Evolutionary conservation across 2,888 invertebrate genomes (phyloP).

Genomic region (Brachyptera putata): DNA sequence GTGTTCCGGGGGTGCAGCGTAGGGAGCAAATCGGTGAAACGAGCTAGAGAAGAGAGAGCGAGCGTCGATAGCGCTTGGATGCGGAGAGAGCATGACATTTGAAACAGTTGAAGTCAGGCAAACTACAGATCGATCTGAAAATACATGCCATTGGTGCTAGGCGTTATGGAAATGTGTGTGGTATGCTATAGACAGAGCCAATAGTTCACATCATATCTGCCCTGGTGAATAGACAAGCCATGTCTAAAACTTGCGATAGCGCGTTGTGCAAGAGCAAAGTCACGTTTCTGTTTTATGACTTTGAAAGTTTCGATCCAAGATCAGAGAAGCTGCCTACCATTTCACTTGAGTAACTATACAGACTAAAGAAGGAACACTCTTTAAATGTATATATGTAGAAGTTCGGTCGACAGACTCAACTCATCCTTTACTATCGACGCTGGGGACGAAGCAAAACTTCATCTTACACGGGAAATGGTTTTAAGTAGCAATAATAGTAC

Average conservation of each 20-base stretch:
- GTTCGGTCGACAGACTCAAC: no score
- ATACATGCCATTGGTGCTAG: background rate
- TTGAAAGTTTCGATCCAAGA: conserved; percentile 4
- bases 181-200: conserved; percentile 6
- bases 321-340: background rate
- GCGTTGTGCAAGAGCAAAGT: background rate
- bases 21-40: conserved; percentile 1
- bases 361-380: no score
- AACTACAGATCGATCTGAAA: conserved; percentile 12
- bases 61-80: background rate
- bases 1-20: background rate
- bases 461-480: no score
- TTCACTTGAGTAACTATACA: conserved; percentile 14
- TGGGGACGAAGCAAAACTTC: no score
- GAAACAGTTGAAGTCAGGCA: conserved; percentile 11
- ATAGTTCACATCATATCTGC: conserved; percentile 18
- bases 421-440: no score
- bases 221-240: background rate
- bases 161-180: conserved; percentile 11
- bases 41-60: background rate
- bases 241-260: conserved; percentile 6
- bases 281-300: conserved; percentile 19
- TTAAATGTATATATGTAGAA: no score
- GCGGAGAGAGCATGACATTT: conserved; percentile 4
- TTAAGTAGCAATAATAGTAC: no score